phyloP scores from a whole-genome alignment of 2,888 invertebrate species.

The Hetaerina titia region DNA sequence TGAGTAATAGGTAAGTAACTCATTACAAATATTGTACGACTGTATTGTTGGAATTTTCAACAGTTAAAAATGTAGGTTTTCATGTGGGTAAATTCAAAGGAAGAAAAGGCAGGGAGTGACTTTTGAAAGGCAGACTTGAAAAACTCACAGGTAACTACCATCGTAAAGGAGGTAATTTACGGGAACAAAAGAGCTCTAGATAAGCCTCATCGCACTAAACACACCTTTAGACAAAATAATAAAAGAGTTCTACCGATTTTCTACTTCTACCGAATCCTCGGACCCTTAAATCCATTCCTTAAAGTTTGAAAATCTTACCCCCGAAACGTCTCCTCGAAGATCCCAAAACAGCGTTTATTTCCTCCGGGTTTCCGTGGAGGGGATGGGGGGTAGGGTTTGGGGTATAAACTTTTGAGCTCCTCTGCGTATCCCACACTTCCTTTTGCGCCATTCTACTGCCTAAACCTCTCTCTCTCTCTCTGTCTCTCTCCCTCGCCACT shows the following conservation, averaged over 20 bases:
- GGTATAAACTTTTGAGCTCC: conserved; percentile 40
- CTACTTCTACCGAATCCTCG: not conserved
- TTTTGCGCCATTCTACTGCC: not conserved
- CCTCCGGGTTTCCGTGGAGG: not conserved
- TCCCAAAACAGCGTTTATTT: conserved; percentile 40
- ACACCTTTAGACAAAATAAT: not conserved
- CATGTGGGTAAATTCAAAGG: not conserved
- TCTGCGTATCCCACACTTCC: conserved; percentile 1
- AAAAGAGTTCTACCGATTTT: not conserved
- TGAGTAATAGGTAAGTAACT: too few relatives aligned
- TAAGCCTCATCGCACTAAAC: not conserved
- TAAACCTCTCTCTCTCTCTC: not conserved
- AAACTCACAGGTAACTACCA: not conserved
- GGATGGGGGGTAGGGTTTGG: not conserved
- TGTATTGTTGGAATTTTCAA: too few relatives aligned
- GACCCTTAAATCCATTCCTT: not conserved
- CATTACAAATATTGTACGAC: too few relatives aligned
- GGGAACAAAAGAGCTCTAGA: not conserved
- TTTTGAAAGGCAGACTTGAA: not conserved
- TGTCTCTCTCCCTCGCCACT: not conserved
- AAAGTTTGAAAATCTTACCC: not conserved
- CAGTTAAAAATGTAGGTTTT: too few relatives aligned
- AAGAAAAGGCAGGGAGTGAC: not conserved
- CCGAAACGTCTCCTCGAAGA: not conserved
- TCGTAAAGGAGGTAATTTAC: not conserved